A percentile compares a stretch with the other conserved stretches of the same genome.
phyloP scores from a whole-genome alignment of 2,888 invertebrate species.

The Hybos culiciformis region DNA sequence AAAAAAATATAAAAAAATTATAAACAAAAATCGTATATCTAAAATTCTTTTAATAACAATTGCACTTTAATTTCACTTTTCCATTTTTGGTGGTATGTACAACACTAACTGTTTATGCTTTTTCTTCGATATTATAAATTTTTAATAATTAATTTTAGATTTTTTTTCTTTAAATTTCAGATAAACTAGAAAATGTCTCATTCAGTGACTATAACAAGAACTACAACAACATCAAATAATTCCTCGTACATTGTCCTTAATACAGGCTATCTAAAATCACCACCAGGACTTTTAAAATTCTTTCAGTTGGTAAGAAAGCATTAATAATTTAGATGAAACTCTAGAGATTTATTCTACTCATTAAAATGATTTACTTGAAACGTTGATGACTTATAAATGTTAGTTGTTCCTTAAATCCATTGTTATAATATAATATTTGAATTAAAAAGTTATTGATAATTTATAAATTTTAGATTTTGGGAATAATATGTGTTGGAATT shows the following conservation, averaged over 20 bases:
- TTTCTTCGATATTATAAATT: too few relatives aligned
- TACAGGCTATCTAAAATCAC: conserved; percentile 63
- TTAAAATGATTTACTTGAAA: too few relatives aligned
- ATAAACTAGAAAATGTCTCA: conserved; percentile 61
- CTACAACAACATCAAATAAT: conserved; percentile 66
- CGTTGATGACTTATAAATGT: too few relatives aligned
- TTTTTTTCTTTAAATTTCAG: conserved; percentile 10
- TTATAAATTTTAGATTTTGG: conserved; percentile 46
- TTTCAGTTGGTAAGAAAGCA: conserved; percentile 53
- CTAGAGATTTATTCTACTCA: too few relatives aligned
- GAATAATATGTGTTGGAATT: conserved; percentile 59
- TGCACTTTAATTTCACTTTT: too few relatives aligned
- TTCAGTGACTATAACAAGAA: conserved; percentile 72
- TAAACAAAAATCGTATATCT: too few relatives aligned
- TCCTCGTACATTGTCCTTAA: conserved; percentile 67
- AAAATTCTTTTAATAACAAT: too few relatives aligned
- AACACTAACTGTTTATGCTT: too few relatives aligned
- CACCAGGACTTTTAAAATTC: conserved; percentile 67
- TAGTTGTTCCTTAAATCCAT: neutral
- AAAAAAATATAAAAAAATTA: too few relatives aligned
- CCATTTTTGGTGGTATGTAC: too few relatives aligned
- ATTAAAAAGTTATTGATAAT: neutral
- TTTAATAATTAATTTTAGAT: neutral
- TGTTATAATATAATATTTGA: neutral
- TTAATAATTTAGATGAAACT: too few relatives aligned